Conservation (phyloP, 2,888 invertebrate species). For the Dendrolimus pini region DNA sequence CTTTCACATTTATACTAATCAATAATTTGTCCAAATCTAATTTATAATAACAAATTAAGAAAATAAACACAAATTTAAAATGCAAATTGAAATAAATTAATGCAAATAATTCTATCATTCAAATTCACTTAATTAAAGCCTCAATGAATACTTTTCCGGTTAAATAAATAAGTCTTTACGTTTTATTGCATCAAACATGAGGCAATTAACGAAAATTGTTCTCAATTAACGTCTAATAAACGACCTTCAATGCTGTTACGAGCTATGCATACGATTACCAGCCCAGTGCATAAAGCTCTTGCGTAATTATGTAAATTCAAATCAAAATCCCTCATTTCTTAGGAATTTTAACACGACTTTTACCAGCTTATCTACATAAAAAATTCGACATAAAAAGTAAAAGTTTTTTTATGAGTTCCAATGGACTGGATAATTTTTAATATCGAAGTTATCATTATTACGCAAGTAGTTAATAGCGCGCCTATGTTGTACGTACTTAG, state of each 20-base stretch:
- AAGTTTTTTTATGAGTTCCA: constrained; percentile 7
- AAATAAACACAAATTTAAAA: no score
- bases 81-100: no score
- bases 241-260: constrained; percentile 32
- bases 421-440: neutral
- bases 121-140: constrained; percentile 7
- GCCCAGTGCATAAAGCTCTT: constrained; percentile 45
- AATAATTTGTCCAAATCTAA: no score
- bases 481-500: no score
- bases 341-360: constrained; percentile 28
- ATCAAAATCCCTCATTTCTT: constrained; percentile 42
- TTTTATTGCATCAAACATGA: no score
- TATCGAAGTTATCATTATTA: no score
- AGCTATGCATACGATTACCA: constrained; percentile 47
- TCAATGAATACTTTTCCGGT: neutral
- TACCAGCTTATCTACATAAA: constrained; percentile 2
- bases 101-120: no score
- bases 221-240: constrained; percentile 35
- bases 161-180: no score
- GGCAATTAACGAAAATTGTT: constrained; percentile 17
- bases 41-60: no score
- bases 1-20: no score
- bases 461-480: no score
- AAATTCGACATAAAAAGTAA: constrained; percentile 7
- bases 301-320: constrained; percentile 53